Base-by-base conservation (phyloP, 2,888 invertebrate genomes). In the Brachylomia viminalis region DNA sequence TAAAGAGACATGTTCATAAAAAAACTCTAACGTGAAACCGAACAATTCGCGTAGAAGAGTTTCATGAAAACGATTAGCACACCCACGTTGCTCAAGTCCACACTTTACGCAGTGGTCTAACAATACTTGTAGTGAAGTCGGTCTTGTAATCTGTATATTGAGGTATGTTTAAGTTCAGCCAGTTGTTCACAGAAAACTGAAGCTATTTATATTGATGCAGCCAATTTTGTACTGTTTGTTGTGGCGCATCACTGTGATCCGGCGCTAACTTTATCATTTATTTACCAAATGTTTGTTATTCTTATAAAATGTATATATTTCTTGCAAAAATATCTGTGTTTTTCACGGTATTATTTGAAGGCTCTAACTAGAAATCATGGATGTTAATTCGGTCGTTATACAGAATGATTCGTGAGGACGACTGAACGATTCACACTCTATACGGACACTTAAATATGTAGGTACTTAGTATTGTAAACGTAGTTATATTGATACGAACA, bases 111-210 rank as follows among this genome's bases (percentile, higher is more conserved):
- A 67, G 82, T 74, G 42, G 13, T 72, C 52, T 58, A 33, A 77
- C 80, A 76, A 86, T 88, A 86, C 85, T 82, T 82, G 84, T 83
- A 84, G 86, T 82, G 83, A 78, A 86, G 85, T 88, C 79, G 80
- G 82, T 88, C 85, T 87, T 87, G 87, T 88, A 88, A 88, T 83
- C 83, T 88, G 86, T 88, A 86, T 84, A 83, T 83, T 83, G 86
- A 82, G 88, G 75, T 83, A 83, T 86, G 82, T 84, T 86, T 84
- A 87, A 86, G 88, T 87, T 83, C 80, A 85, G 72, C 59, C 71
- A 79, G 77, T 86, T 75, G 84, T 80, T 82, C 76, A 86, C 76
- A 82, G 82, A 86, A 84, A 84, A 86, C 80, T 87, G 67, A 79
- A 87, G 80, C 74, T 86, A 85, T 85, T 83, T 85, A 85, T 78